A percentile compares a stretch with the other conserved stretches of the same genome.
phyloP scores from a whole-genome alignment of 2,113 vertebrate species.

The Anhinga rufa region DNA sequence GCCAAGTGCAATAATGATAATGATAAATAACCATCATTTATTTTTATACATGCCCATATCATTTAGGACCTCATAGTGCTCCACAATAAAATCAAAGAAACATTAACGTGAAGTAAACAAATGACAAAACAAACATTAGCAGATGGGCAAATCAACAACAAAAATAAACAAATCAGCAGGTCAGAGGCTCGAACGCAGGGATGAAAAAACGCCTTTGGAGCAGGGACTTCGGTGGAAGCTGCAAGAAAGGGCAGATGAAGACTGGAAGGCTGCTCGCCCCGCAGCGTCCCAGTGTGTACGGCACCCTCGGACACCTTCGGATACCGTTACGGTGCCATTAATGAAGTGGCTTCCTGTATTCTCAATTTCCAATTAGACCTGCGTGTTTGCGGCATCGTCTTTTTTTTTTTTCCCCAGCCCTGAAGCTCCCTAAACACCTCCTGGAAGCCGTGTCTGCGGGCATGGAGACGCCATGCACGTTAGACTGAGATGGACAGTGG shows the following conservation, averaged over 20 bases:
- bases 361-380: not conserved
- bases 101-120: constrained; percentile 69
- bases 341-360: not conserved
- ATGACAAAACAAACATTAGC: constrained; percentile 64
- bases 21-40: constrained; percentile 63
- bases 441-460: not conserved
- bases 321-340: not conserved
- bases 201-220: not conserved
- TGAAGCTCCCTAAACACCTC: not conserved
- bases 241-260: not conserved
- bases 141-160: constrained; percentile 62
- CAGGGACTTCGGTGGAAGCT: not conserved
- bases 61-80: constrained; percentile 66
- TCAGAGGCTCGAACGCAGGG: not conserved
- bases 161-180: constrained; percentile 65
- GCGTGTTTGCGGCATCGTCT: not conserved
- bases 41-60: constrained; percentile 40
- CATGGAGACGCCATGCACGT: accelerated
- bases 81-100: constrained; percentile 66
- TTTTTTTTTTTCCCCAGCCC: too few species aligned
- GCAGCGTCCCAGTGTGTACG: accelerated
- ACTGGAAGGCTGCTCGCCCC: accelerated
- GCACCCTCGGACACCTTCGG: not conserved
- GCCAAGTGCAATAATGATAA: constrained; percentile 42
- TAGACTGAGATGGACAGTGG: not conserved